Conservation (phyloP, 2,797 vertebrate species). For the Protonibea diacanthus region DNA sequence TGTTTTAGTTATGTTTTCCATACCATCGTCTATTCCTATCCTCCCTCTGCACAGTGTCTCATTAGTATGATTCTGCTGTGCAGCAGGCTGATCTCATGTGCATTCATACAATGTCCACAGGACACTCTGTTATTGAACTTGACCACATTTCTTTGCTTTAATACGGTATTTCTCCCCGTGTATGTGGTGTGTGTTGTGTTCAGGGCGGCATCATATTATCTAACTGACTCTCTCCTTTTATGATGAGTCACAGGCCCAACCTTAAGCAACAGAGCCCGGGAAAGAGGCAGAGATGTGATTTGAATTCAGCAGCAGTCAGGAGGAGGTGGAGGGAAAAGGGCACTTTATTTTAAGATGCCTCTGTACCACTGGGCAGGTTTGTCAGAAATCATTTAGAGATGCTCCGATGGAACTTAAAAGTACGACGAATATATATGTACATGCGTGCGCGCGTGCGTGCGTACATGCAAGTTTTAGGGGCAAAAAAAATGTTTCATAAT, state of each 20-base stretch:
- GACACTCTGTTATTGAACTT: constrained; percentile 41
- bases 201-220: constrained; percentile 52
- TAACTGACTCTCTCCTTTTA: constrained; percentile 54
- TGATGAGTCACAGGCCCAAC: constrained; percentile 74
- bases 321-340: constrained; percentile 65
- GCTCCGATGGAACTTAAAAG: constrained; percentile 64
- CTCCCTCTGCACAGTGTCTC: constrained; percentile 3
- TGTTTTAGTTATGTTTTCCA: neutral
- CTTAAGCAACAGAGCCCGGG: constrained; percentile 53
- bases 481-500: constrained; percentile 20
- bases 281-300: constrained; percentile 54
- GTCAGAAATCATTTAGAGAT: constrained; percentile 77
- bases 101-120: constrained; percentile 31
- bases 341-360: constrained; percentile 77
- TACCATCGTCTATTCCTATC: constrained; percentile 10
- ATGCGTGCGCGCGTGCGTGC: neutral
- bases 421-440: constrained; percentile 21
- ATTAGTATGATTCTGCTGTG: constrained; percentile 39
- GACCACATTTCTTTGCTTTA: constrained; percentile 48
- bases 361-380: constrained; percentile 66
- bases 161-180: constrained; percentile 33
- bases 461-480: neutral
- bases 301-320: constrained; percentile 70
- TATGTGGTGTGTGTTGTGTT: constrained; percentile 25
- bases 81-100: constrained; percentile 19